A percentile compares a stretch with the other conserved stretches of the same genome.
phyloP scores from a whole-genome alignment of 2,113 vertebrate species.

The Psophia crepitans region DNA sequence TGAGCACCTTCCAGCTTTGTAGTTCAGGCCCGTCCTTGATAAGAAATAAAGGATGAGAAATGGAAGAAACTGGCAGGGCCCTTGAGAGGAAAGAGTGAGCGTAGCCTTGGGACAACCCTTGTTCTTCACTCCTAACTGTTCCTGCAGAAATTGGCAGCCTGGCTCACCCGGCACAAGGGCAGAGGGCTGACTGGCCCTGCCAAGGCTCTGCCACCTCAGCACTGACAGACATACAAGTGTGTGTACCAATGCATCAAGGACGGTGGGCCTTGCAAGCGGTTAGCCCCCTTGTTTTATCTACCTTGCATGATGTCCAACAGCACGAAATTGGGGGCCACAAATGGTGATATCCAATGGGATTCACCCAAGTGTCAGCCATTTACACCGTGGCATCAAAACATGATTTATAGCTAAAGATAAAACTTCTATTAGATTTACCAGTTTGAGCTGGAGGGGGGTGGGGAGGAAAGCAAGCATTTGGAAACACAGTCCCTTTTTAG shows the following conservation, averaged over 20 bases:
- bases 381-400: neutral
- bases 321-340: neutral
- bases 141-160: neutral
- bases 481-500: neutral
- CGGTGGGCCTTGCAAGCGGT: neutral
- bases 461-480: neutral
- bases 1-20: neutral
- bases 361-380: rapidly evolving
- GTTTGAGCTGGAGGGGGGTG: neutral
- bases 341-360: neutral
- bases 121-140: neutral
- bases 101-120: neutral
- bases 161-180: neutral
- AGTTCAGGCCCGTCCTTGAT: neutral
- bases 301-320: neutral
- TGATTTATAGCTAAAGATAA: neutral
- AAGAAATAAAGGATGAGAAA: neutral
- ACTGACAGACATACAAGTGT: neutral
- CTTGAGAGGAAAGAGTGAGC: neutral
- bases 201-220: neutral
- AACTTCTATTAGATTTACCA: neutral
- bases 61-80: neutral
- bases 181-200: neutral
- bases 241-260: too few species aligned
- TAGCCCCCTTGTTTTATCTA: neutral